phyloP scores from a whole-genome alignment of 2,797 vertebrate species.

The Sphaeramia orbicularis region DNA sequence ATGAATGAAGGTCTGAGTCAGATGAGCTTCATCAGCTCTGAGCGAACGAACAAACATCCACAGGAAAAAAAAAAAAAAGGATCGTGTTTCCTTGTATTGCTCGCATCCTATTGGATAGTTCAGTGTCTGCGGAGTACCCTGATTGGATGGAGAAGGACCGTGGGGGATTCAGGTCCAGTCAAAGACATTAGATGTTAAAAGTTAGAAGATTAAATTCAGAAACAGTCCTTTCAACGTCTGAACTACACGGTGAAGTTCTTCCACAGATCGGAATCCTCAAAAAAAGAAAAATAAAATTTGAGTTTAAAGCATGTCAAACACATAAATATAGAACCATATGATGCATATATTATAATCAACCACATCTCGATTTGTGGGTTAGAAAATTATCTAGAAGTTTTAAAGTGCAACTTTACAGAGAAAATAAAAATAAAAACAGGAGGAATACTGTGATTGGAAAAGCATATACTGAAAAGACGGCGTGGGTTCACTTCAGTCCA shows the following conservation, averaged over 20 bases:
- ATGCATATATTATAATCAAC: constrained; percentile 62
- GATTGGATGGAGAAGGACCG: constrained; percentile 46
- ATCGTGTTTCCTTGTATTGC: constrained; percentile 35
- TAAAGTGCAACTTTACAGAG: constrained; percentile 84
- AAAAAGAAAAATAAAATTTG: constrained; percentile 3
- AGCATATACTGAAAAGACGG: constrained; percentile 40
- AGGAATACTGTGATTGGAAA: constrained; percentile 78
- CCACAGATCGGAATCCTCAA: background rate
- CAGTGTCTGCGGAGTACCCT: constrained; percentile 48
- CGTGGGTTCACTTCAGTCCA: constrained; percentile 2
- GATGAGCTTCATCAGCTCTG: constrained; percentile 2
- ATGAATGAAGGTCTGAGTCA: background rate
- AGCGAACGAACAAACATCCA: constrained; percentile 24
- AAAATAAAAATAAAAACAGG: too few species aligned
- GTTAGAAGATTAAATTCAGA: background rate
- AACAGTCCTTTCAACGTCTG: background rate
- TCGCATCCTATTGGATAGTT: constrained; percentile 49
- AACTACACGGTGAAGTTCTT: background rate
- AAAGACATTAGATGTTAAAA: background rate
- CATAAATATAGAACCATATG: constrained; percentile 65
- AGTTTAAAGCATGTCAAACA: constrained; percentile 54
- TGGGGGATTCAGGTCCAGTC: background rate
- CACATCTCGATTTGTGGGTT: constrained; percentile 30
- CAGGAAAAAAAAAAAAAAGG: constrained; percentile 19
- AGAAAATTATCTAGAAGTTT: constrained; percentile 63